These are phyloP conservation scores for Catotricha subobsoleta DNA, from an alignment of 2,888 invertebrate genomes.

Conservation along the genomic window DNA sequence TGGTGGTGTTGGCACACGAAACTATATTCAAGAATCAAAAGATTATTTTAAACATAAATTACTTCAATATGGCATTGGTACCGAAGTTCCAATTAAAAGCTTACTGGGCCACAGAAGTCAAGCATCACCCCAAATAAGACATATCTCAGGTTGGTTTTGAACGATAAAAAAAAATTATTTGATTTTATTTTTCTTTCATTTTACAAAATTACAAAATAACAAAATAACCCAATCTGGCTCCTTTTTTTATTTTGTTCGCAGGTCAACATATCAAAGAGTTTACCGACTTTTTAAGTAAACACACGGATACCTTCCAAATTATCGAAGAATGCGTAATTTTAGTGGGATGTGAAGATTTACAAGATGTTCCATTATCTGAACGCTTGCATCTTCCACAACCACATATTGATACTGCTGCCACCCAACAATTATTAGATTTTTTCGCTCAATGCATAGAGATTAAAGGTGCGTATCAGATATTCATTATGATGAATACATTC, in stretches of 20 bases:
- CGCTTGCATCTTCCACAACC: constrained; percentile 52
- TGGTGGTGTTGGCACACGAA: constrained; percentile 43
- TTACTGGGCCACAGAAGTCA: constrained; percentile 90
- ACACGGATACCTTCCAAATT: constrained; percentile 71
- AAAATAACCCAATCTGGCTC: neutral
- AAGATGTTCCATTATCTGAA: constrained; percentile 46
- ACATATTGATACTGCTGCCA: constrained; percentile 63
- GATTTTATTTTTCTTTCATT: neutral
- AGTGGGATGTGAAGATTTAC: constrained; percentile 47
- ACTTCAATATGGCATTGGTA: constrained; percentile 84
- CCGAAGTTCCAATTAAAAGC: constrained; percentile 93
- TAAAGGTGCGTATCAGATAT: constrained; percentile 32
- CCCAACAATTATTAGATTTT: constrained; percentile 66
- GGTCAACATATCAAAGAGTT: constrained; percentile 88
- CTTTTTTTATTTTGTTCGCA: constrained; percentile 11
- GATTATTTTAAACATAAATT: constrained; percentile 94
- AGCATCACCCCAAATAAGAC: constrained; percentile 91
- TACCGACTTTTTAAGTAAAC: constrained; percentile 69
- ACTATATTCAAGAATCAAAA: constrained; percentile 91
- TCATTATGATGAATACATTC: too few species aligned
- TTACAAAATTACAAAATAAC: neutral
- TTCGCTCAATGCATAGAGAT: constrained; percentile 66
- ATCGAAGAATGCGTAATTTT: constrained; percentile 63
- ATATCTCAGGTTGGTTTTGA: constrained; percentile 52
- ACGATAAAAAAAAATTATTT: neutral